Evolutionary conservation across 2,113 vertebrate species (phyloP), one percentile per base, ranked within the genome.

Genomic region (Sprattus sprattus): DNA sequence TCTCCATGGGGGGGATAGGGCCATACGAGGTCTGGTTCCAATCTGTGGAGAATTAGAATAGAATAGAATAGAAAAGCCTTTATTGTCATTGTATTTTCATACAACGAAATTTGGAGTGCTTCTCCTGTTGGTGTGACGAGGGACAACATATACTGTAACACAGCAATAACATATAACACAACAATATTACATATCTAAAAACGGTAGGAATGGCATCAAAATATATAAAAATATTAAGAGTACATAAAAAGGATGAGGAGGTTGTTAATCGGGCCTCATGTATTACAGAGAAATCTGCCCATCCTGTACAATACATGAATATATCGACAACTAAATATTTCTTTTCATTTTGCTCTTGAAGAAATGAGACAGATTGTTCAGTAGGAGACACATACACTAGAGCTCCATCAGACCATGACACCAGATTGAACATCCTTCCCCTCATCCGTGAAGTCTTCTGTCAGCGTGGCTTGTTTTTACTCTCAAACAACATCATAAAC

Each of bases 1-100:
- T 97, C 45, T 88, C 89, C 90, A 96, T 97, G 15, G 98, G 98
- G 32, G 97, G 90, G 22, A 92, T 64, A 10, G 90, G 13, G 60
- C 96, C 96, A 0, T 98, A 99, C 0, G 93, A 85, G 1, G 98
- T 99, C 94, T 98, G 94, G 86, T 98, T 99, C 98, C 98, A 99
- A 88, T 96, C 98, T 99, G 91, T 82, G 81, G 13, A 7, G 81
- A 22, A 84, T 78, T 32, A 86, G 81, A 32, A 47, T 67, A n/a
- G n/a, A n/a, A n/a, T n/a, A n/a, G n/a, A n/a, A n/a, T n/a, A n/a
- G n/a, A n/a, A n/a, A n/a, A n/a, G n/a, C n/a, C n/a, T n/a, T n/a
- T n/a, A n/a, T n/a, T n/a, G n/a, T n/a, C n/a, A n/a, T n/a, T n/a
- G n/a, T n/a, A n/a, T n/a, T n/a, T n/a, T n/a, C n/a, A n/a, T n/a